Conservation (phyloP, 2,113 vertebrate genomes). For the Otis tarda region DNA sequence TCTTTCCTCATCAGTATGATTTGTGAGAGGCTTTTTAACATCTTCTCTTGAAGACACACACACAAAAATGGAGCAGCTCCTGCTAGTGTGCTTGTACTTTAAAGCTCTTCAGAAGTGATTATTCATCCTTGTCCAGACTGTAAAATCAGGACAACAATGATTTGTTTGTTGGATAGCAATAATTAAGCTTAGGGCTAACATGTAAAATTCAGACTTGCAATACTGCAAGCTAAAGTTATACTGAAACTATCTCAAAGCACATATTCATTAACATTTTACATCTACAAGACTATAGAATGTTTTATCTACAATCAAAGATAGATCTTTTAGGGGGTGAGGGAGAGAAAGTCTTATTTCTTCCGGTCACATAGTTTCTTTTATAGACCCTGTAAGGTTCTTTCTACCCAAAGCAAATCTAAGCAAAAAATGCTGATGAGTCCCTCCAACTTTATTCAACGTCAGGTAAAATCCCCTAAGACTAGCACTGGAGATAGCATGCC, state of each 20-base stretch:
- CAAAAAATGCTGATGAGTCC: not conserved
- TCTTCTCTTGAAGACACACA: not conserved
- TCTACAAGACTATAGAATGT: not conserved
- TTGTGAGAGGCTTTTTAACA: not conserved
- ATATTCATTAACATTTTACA: not conserved
- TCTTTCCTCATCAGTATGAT: not conserved
- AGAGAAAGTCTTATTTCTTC: not conserved
- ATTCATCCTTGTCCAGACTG: not conserved
- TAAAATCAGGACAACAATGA: not conserved
- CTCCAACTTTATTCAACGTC: not conserved
- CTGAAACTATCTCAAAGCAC: not conserved
- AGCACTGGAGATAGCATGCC: not conserved
- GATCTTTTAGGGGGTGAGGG: not conserved
- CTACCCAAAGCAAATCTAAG: not conserved
- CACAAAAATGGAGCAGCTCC: not conserved
- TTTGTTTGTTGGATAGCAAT: not conserved
- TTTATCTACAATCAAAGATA: not conserved
- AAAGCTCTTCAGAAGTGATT: not conserved
- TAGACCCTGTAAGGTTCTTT: not conserved
- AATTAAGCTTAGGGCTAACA: not conserved
- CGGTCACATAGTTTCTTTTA: not conserved
- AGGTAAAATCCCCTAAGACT: not conserved
- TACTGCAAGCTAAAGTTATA: not conserved
- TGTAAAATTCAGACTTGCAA: not conserved
- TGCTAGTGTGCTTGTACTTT: not conserved